Evolutionary conservation across 1,140 invertebrate genomes (phyloP).

Genomic region (Adoxophyes honmai): DNA sequence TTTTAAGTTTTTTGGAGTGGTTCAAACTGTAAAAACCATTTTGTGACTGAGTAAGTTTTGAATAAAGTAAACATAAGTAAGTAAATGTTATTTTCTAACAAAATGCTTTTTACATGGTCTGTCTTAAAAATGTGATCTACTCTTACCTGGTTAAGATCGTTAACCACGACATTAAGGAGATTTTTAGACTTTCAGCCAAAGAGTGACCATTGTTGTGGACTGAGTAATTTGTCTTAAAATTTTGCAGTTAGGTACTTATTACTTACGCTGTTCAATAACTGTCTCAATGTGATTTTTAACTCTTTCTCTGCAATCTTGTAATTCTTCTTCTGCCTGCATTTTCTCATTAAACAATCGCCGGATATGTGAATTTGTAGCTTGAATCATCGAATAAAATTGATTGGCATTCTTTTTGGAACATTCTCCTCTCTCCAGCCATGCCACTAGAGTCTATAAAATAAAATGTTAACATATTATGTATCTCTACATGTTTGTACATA

Average conservation of each 20-base stretch:
- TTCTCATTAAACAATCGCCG: constrained; percentile 90
- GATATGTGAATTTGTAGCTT: constrained; percentile 94
- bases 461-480: not conserved
- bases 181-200: constrained; percentile 11
- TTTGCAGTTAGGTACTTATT: not conserved
- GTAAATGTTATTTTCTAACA: too few species aligned
- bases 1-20: too few species aligned
- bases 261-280: constrained; percentile 92
- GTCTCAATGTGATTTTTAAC: constrained; percentile 90
- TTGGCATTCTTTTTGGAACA: constrained; percentile 93
- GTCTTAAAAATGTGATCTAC: too few species aligned
- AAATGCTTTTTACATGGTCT: too few species aligned
- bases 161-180: not conserved
- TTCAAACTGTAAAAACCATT: too few species aligned
- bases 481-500: too few species aligned
- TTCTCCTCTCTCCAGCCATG: constrained; percentile 95
- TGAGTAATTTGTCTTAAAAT: too few species aligned
- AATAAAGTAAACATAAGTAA: too few species aligned
- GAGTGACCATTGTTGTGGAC: not conserved
- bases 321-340: constrained; percentile 90
- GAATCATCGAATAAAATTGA: constrained; percentile 96
- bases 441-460: constrained; percentile 83
- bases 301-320: constrained; percentile 90
- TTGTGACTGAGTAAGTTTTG: too few species aligned
- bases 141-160: constrained; percentile 11